phyloP scores from a whole-genome alignment of 2,888 invertebrate species.

The Acanthopleura granulata region DNA sequence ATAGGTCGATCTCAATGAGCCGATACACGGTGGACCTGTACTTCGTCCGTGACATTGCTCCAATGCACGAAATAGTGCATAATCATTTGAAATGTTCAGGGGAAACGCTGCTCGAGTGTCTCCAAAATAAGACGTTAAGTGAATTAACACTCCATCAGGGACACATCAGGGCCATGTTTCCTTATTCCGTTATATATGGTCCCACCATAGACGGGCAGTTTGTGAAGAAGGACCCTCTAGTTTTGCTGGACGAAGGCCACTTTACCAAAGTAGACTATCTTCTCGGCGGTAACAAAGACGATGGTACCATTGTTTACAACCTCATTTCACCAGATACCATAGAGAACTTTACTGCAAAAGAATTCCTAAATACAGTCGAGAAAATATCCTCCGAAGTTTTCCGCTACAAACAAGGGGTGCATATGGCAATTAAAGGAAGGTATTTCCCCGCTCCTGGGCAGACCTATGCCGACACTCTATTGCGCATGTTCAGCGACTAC shows the following conservation, averaged over 20 bases:
- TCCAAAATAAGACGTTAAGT: background rate
- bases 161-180: background rate
- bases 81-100: background rate
- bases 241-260: background rate
- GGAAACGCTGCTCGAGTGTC: background rate
- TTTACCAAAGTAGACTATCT: slow-evolving; percentile 4
- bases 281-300: background rate
- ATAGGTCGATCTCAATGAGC: background rate
- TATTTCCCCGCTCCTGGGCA: background rate
- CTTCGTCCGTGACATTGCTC: background rate
- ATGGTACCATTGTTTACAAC: background rate
- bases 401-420: too few relatives aligned
- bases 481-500: background rate
- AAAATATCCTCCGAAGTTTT: background rate
- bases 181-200: background rate
- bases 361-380: background rate
- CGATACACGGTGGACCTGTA: background rate
- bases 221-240: background rate
- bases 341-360: background rate
- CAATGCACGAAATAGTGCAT: background rate
- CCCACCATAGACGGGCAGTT: background rate
- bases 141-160: background rate
- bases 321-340: background rate
- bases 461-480: background rate
- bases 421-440: background rate